Base-by-base conservation (phyloP, 2,113 vertebrate species). In the Vidua chalybeata region DNA sequence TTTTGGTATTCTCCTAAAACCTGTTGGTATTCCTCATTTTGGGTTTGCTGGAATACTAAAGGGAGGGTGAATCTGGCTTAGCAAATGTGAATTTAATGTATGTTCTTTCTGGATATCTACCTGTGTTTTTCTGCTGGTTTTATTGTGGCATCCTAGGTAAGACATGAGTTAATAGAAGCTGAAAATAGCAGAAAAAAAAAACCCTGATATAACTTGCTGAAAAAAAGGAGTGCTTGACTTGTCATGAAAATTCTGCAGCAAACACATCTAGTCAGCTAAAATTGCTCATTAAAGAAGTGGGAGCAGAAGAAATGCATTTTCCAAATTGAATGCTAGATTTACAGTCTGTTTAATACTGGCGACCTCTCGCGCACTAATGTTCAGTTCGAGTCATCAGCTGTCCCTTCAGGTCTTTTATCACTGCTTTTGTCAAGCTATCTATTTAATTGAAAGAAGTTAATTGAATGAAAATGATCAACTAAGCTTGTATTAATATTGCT, bases 401-500 rank as follows among this genome's bases (percentile, higher is more conserved):
- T 98, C 98, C 98, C 98, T 99, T 96, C 91, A 97, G 98, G 98
- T 99, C 98, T 98, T 99, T 99, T 99, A 99, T 99, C 99, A 99
- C 99, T 98, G 98, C 99, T 98, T 99, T 99, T 99, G 99, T 99
- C 99, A 98, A 99, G 99, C 99, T 99, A 99, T 99, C 99, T 99
- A 99, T 99, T 99, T 99, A 99, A 99, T 99, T 99, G 99, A 99
- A 99, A 99, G 99, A 99, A 99, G 99, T 99, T 99, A 99, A 99
- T 99, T 99, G 99, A 99, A 99, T 99, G 99, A 99, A 99, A 99
- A 99, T 99, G 99, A 99, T 99, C 99, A 99, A 99, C 99, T 99
- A 99, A 99, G 99, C 99, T 99, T 99, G 98, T 99, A 99, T 99
- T 99, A 99, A 99, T 99, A 99, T 99, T 99, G 99, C 99, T 99